These are phyloP conservation scores for Leptopterna dolabrata DNA, from an alignment of 2,888 invertebrate genomes.

Conservation along the genomic window DNA sequence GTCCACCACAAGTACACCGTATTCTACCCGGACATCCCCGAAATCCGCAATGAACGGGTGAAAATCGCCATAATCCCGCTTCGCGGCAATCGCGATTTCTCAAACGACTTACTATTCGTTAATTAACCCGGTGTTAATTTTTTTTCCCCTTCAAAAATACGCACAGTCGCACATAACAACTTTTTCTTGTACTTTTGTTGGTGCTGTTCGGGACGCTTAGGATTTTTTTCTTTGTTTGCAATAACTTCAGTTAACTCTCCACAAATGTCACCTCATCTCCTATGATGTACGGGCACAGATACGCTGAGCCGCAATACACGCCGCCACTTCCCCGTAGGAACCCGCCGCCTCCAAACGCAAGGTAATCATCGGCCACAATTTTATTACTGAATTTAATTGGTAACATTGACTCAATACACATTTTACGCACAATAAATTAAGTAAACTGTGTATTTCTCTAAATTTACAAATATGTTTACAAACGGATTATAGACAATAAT, in stretches of 20 bases:
- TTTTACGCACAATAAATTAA: no score
- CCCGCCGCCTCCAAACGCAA: constrained; percentile 51
- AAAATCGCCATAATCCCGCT: not conserved
- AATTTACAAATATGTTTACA: no score
- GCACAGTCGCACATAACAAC: no score
- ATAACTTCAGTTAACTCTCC: not conserved
- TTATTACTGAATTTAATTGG: no score
- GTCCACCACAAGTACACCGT: not conserved
- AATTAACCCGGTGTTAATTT: not conserved
- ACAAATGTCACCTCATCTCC: constrained; percentile 23
- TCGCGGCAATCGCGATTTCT: not conserved
- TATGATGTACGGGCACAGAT: constrained; percentile 59
- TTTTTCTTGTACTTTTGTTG: no score
- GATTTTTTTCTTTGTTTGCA: no score
- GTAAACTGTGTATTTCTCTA: no score
- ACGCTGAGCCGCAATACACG: constrained; percentile 58
- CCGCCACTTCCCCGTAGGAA: constrained; percentile 59
- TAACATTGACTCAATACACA: no score
- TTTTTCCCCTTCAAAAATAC: no score
- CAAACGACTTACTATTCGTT: not conserved
- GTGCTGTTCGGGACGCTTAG: no score
- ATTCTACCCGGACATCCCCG: not conserved
- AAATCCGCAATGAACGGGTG: not conserved
- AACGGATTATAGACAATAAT: no score
- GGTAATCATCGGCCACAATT: not conserved